Evolutionary conservation across 2,888 invertebrate genomes (phyloP), one percentile per base, ranked within the genome.

Genomic region (Dolomedes plantarius): DNA sequence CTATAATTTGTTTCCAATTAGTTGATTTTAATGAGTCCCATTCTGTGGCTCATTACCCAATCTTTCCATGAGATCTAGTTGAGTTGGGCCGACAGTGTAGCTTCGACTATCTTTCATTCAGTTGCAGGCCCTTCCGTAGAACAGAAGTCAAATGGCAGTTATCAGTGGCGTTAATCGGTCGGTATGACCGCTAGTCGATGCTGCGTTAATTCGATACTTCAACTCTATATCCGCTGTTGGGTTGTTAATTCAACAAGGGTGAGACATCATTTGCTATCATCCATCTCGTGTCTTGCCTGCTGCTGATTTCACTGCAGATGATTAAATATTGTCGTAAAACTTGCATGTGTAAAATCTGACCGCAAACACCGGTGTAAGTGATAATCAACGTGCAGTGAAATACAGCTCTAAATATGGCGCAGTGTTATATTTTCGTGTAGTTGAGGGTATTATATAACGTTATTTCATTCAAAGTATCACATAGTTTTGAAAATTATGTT

Each of bases 151-250:
- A 65, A 65, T 65, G 28, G 64, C 29, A 29, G 64, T 65, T 65
- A 65, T 29, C 64, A 19, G 62, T 27, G 16, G n/a, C 28, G 31
- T 31, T 65, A 65, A 65, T 65, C 64, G 31, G 31, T 6, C 29
- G 16, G 29, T 65, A 11, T 65, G 31, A 65, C 29, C 29, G 31
- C 31, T 31, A 65, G 64, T 13, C 29, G 29, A 31, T 65, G 31
- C 29, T 29, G 31, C 13, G 64, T 65, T 65, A 65, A 65, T 65
- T 65, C 31, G 64, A 65, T 29, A 65, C n/a, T 65, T 65, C 64
- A 3, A 31, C 29, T 65, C 13, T 65, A 65, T 29, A 65, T 31
- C 64, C 28, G 64, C 64, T 29, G 11, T 65, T 29, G 29, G 28
- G 64, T 29, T 65, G 64, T 65, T 65, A 29, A 65, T 65, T 65